Evolutionary conservation across 2,113 vertebrate genomes (phyloP).

Genomic region (Odocoileus virginianus): DNA sequence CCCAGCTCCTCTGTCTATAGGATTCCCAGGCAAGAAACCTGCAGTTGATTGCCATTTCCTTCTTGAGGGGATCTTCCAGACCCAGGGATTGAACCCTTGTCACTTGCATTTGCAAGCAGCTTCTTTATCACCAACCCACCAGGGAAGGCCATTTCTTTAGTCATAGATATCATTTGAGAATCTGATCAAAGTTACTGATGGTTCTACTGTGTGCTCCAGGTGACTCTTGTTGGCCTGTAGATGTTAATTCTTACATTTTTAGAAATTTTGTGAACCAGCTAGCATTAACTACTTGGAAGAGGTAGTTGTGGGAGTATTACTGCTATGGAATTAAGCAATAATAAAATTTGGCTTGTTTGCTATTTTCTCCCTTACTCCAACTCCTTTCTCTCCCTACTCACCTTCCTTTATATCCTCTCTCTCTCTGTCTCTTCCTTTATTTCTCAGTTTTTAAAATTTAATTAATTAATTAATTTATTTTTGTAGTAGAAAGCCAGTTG

Average conservation of each 20-base stretch:
- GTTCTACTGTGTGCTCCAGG: not conserved
- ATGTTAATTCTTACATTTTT: not conserved
- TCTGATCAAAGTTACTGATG: not conserved
- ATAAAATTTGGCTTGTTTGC: not conserved
- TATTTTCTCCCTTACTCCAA: not conserved
- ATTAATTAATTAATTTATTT: not conserved
- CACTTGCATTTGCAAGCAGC: not conserved
- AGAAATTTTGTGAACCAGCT: not conserved
- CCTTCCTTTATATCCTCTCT: rapidly evolving
- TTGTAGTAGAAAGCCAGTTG: not conserved
- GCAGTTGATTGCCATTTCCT: not conserved
- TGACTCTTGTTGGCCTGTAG: not conserved
- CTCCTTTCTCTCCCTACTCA: rapidly evolving
- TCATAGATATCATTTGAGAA: not conserved
- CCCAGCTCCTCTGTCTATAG: not conserved
- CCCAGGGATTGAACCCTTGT: not conserved
- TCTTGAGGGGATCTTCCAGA: not conserved
- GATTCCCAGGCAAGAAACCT: not conserved
- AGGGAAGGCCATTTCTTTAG: not conserved
- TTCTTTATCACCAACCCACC: not conserved
- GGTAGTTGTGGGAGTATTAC: not conserved
- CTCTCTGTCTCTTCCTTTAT: not conserved
- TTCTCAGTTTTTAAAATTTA: not conserved
- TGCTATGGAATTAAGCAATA: not conserved
- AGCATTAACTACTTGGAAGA: not conserved